Evolutionary conservation across 1,140 invertebrate genomes (phyloP), one percentile per base, ranked within the genome.

Genomic region (Drosophila tristis): DNA sequence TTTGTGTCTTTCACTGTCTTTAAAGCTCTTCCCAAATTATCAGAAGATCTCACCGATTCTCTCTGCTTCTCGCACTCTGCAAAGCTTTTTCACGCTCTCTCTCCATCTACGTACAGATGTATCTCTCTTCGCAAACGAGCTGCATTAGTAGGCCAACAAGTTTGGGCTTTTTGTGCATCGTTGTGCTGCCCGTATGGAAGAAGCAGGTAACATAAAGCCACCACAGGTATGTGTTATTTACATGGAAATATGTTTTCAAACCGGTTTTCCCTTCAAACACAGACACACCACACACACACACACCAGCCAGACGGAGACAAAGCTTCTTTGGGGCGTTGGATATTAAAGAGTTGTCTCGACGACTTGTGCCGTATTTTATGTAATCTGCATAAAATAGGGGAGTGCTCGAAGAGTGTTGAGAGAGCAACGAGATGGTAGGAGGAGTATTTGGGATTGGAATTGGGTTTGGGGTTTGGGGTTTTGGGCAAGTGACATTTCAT

Each of bases 101-200:
- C 35, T 39, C 11, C 35, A 13, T 39, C 15, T 20, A 23, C 26
- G 29, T n/a, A 35, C 20, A 20, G 20, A 20, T 53, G 16, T 68
- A 31, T 13, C 43, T 49, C 57, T 55, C 51, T 63, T 47, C 35
- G 60, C 53, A 60, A 39, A 58, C 68, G 44, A 58, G 74, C 71
- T 78, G 79, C 84, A 84, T 89, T 89, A 90, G 85, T 89, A 89
- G 84, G 84, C 84, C 84, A 89, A 89, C 79, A 65, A 89, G 85
- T 78, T 25, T 47, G 63, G 39, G 61, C 71, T 74, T 74, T 78
- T 70, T 58, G 62, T 74, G 77, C 71, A 75, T 64, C 51, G 62
- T 71, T 74, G 7, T 31, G 2, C 29, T 20, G 20, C 7, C 29
- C 29, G 31, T 9, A 31, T 31, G 58, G 63, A 62, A 26, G 64